phyloP scores from a whole-genome alignment of 2,113 vertebrate genomes.

The Thunnus maccoyii region DNA sequence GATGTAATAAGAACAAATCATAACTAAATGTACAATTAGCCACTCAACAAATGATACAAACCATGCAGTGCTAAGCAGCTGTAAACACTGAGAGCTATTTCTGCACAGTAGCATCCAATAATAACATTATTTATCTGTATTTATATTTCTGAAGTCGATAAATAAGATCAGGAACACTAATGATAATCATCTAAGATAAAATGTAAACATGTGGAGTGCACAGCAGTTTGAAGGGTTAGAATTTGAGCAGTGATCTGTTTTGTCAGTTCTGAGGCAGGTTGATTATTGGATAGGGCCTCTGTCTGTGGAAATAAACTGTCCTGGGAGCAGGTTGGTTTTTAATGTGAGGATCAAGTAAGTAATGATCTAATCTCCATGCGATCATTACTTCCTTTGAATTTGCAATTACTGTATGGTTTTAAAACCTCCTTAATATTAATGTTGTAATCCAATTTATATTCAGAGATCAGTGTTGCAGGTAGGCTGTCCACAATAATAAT shows the following conservation, averaged over 20 bases:
- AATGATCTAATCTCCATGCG: neutral
- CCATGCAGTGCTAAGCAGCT: slow-evolving; percentile 9
- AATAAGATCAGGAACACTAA: neutral
- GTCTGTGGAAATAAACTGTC: neutral
- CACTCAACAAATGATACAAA: slow-evolving; percentile 31
- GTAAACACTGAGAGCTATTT: slow-evolving; percentile 22
- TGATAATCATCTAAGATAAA: neutral
- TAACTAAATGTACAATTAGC: slow-evolving; percentile 53
- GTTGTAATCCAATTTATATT: neutral
- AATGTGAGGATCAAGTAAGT: neutral
- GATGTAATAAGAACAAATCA: slow-evolving; percentile 45
- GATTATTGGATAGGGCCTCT: neutral
- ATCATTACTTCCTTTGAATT: neutral
- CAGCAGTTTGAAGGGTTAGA: neutral
- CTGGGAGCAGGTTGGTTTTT: neutral
- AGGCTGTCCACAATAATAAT: neutral
- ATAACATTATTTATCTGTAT: slow-evolving; percentile 35
- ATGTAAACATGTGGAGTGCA: slow-evolving; percentile 2
- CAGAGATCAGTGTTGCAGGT: too few species aligned
- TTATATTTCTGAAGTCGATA: slow-evolving; percentile 7
- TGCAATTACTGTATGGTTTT: neutral
- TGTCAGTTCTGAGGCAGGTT: slow-evolving; percentile 1
- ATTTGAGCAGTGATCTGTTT: neutral
- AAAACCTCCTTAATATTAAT: neutral
- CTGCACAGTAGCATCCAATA: slow-evolving; percentile 9